Evolutionary conservation across 2,113 vertebrate genomes (phyloP).

Genomic region (Saimiri boliviensis): DNA sequence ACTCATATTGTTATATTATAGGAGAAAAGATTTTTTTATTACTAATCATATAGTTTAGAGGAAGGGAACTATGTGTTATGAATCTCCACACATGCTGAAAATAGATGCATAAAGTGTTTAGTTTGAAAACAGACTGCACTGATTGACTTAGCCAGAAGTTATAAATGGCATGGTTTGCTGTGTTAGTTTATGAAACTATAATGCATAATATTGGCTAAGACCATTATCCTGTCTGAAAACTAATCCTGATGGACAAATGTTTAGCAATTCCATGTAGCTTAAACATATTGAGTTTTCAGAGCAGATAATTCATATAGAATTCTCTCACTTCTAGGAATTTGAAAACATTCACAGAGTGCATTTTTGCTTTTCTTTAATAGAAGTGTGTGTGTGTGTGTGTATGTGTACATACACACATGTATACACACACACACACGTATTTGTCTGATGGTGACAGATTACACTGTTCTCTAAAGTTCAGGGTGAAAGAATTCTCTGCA

Average conservation of each 20-base stretch:
- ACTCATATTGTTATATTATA: not conserved
- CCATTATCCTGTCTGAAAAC: not conserved
- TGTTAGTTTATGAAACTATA: not conserved
- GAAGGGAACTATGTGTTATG: not conserved
- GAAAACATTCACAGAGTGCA: not conserved
- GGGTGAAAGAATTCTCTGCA: not conserved
- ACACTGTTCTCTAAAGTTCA: not conserved
- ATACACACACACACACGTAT: not conserved
- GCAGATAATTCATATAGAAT: not conserved
- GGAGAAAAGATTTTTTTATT: not conserved
- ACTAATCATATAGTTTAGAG: not conserved
- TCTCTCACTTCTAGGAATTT: not conserved
- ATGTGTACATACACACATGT: too few relatives aligned
- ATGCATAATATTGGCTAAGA: not conserved
- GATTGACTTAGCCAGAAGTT: not conserved
- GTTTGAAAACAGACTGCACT: not conserved
- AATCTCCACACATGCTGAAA: not conserved
- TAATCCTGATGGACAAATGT: not conserved
- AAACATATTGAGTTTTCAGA: not conserved
- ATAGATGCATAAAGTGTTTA: not conserved
- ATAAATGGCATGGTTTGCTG: not conserved
- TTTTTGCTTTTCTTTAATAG: not conserved
- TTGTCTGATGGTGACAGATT: not conserved
- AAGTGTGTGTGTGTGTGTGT: not conserved
- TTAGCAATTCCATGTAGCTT: not conserved